Evolutionary conservation across 2,113 vertebrate genomes (phyloP).

Genomic region (Thermophis baileyi): DNA sequence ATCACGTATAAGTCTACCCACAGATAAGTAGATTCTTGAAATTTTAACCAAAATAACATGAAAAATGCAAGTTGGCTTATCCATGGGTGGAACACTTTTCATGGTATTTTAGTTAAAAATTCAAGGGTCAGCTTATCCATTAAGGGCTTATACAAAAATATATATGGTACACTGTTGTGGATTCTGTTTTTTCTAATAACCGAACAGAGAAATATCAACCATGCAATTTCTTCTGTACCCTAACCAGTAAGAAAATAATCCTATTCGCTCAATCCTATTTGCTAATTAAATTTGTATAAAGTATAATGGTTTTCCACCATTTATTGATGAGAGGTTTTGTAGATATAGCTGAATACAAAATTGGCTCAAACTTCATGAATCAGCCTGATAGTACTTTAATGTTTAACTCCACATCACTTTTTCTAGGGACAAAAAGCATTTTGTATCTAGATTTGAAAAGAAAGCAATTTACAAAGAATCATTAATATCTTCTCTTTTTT

Average conservation of each 20-base stretch:
- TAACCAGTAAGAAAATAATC: background rate
- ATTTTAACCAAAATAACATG: background rate
- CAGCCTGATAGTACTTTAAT: background rate
- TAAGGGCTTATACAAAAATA: background rate
- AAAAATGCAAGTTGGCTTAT: background rate
- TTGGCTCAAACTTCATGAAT: background rate
- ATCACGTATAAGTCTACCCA: background rate
- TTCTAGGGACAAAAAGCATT: background rate
- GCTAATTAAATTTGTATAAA: background rate
- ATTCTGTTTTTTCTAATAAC: background rate
- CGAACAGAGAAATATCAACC: background rate
- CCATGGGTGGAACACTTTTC: background rate
- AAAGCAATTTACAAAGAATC: constrained; percentile 24
- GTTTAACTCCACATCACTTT: background rate
- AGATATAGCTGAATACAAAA: background rate
- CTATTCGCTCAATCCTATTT: background rate
- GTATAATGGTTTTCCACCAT: background rate
- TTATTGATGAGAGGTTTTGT: background rate
- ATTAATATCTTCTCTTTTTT: constrained; percentile 13
- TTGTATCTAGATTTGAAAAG: background rate
- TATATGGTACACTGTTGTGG: background rate
- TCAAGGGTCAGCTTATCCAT: background rate
- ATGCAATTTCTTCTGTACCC: background rate
- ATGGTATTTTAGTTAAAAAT: background rate
- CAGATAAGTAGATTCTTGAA: background rate